phyloP scores from a whole-genome alignment of 2,113 vertebrate genomes.

The Arenaria interpres region DNA sequence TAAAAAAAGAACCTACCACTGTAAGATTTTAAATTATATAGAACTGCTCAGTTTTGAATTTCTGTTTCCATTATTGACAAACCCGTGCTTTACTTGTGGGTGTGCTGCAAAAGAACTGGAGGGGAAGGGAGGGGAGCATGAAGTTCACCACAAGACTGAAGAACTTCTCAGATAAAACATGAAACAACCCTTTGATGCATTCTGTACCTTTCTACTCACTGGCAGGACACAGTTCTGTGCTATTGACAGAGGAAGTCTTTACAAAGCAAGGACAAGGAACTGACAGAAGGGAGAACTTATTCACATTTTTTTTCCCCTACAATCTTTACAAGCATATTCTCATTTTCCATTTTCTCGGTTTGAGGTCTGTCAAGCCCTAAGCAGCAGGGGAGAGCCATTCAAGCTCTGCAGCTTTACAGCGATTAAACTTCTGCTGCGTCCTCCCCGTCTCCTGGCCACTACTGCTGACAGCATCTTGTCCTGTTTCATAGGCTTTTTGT shows the following conservation, averaged over 20 bases:
- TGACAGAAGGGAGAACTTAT: not conserved
- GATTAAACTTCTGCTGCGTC: not conserved
- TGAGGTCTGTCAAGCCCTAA: not conserved
- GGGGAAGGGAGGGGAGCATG: not conserved
- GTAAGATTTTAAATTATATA: not conserved
- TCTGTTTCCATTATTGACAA: not conserved
- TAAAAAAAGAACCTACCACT: slow-evolving; percentile 29
- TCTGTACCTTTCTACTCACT: not conserved
- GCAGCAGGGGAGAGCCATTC: not conserved
- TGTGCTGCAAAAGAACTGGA: not conserved
- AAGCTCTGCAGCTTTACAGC: not conserved
- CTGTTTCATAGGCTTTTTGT: not conserved
- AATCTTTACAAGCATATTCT: not conserved
- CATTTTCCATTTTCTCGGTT: not conserved
- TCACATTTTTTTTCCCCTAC: not conserved
- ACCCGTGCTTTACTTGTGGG: not conserved
- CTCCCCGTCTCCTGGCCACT: not conserved
- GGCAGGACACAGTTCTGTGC: not conserved
- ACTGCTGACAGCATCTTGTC: not conserved
- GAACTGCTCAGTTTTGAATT: not conserved
- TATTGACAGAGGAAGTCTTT: not conserved
- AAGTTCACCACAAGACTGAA: slow-evolving; percentile 18
- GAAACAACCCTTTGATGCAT: not conserved
- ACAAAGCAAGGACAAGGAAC: not conserved
- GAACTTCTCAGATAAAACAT: not conserved